A percentile compares a stretch with the other conserved stretches of the same genome.
phyloP scores from a whole-genome alignment of 1,140 invertebrate species.

The Metopolophium dirhodum region DNA sequence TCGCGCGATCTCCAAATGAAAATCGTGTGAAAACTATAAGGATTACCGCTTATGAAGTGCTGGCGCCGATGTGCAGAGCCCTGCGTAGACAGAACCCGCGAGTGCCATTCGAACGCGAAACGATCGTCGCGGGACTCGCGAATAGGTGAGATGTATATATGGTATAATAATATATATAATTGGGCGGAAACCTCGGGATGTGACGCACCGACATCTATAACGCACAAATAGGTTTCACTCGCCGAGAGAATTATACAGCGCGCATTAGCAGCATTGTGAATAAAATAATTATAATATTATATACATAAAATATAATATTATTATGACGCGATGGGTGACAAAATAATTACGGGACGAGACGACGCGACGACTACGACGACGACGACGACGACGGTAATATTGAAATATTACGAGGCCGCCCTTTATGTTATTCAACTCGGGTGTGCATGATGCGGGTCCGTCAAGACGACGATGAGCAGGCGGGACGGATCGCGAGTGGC shows the following conservation, averaged over 20 bases:
- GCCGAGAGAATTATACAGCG: not conserved
- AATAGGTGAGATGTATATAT: too few species aligned
- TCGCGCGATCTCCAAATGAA: not conserved
- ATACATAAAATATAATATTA: too few species aligned
- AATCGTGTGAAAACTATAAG: not conserved
- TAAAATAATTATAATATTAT: too few species aligned
- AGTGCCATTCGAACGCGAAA: not conserved
- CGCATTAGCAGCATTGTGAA: too few species aligned
- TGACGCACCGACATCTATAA: not conserved
- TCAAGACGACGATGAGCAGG: not conserved
- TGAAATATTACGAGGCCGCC: not conserved
- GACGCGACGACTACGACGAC: too few species aligned
- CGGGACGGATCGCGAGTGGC: not conserved
- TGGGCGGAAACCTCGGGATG: not conserved
- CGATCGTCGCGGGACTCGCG: not conserved
- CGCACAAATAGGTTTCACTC: not conserved
- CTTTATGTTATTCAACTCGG: slow-evolving; percentile 8
- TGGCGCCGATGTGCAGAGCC: too few species aligned
- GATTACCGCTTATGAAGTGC: not conserved
- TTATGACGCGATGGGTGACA: not conserved
- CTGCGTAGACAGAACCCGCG: not conserved
- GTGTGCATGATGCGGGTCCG: not conserved
- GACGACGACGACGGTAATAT: not conserved
- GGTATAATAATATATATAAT: not conserved
- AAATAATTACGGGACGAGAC: not conserved